Base-by-base conservation (phyloP, 2,113 vertebrate species). In the Mirza zaza region DNA sequence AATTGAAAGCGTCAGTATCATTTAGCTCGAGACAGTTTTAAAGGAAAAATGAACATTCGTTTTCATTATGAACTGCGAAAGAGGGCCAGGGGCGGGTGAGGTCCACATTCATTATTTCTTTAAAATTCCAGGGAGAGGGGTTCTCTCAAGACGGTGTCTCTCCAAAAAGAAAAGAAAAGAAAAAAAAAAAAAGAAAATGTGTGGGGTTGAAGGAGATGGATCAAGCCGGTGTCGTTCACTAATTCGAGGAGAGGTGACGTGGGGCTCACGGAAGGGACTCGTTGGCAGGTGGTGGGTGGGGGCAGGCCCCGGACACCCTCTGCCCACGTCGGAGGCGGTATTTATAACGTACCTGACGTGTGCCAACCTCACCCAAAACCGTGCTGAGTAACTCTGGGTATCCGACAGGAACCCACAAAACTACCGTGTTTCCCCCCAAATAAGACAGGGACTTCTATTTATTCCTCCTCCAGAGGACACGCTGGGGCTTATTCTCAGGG, bases 1-100 rank as follows among this genome's bases (percentile, higher is more conserved):
- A 99, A 99, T 99, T 99, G 99, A 99, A 99, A 99, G 99, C 99
- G 99, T 99, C 99, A 99, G 99, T 99, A 99, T 99, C 99, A 99
- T 99, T 99, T 99, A 99, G 99, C 98, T 98, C 96, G 98, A 99
- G 99, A 99, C 99, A 99, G 98, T 99, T 99, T 99, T 99, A 99
- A 99, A 99, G 99, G 98, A 99, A 99, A 99, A 99, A 99, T 98
- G 99, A 99, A 99, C 98, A 98, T 98, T 98, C 97, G 0, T 99
- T 99, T 99, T 99, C 98, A 98, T 99, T 99, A 99, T 97, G 95
- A 98, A 98, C 98, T 98, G 97, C 95, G 95, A 73, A 98, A 8
- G 8, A 98, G 98, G 98, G 91, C 97, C 98, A 98, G 97, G 94
- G 94, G 65, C 97, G 89, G 92, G 90, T 32, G 83, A 97, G 95